phyloP scores from a whole-genome alignment of 2,888 invertebrate genomes.

The Xestia c-nigrum region DNA sequence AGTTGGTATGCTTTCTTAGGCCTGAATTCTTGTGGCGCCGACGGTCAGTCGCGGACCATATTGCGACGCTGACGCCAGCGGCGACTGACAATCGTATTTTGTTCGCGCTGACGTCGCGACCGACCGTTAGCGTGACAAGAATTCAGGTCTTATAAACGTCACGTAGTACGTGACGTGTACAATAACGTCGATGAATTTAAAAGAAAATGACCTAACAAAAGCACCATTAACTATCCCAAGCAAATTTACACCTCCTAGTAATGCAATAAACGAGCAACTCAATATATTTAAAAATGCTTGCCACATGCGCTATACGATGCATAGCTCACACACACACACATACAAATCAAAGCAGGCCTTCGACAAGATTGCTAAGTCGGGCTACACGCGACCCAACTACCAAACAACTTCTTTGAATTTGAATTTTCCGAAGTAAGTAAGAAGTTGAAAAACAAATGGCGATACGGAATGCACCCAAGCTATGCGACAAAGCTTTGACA shows the following conservation, averaged over 20 bases:
- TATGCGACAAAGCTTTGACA: constrained; percentile 85
- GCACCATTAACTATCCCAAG: not conserved
- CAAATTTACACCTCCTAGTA: not conserved
- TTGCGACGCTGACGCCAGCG: no score
- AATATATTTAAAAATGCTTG: constrained; percentile 37
- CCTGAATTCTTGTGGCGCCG: no score
- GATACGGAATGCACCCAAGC: constrained; percentile 78
- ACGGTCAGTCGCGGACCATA: no score
- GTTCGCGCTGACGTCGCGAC: no score
- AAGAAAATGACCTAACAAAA: not conserved
- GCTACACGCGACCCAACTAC: constrained; percentile 72
- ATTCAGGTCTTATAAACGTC: no score
- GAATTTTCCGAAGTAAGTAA: constrained; percentile 79
- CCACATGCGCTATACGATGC: constrained; percentile 41
- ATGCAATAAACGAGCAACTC: not conserved
- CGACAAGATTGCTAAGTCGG: constrained; percentile 73
- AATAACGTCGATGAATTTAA: not conserved
- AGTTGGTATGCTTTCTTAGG: no score
- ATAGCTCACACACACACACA: constrained; percentile 53
- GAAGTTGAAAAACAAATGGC: constrained; percentile 84
- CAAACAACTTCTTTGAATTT: constrained; percentile 79
- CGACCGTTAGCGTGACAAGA: no score
- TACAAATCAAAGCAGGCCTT: constrained; percentile 74
- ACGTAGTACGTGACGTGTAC: no score
- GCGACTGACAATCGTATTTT: no score